Conservation (phyloP, 2,797 vertebrate genomes). For the Smutsia temminckii region DNA sequence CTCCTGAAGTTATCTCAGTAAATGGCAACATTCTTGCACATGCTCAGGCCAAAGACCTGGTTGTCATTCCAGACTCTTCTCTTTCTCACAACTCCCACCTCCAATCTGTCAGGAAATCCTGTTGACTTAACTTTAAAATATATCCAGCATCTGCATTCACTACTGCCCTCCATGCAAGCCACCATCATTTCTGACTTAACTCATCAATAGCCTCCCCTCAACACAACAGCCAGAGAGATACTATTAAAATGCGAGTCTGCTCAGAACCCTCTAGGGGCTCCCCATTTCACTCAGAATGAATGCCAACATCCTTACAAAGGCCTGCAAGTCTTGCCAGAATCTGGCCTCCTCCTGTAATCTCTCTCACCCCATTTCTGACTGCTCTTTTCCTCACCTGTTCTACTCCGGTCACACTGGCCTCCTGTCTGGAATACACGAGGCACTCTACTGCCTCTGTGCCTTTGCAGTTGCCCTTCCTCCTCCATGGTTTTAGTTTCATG, state of each 20-base stretch:
- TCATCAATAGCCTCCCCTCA: background rate
- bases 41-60: background rate
- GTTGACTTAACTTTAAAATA: slow-evolving; percentile 21
- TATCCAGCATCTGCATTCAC: background rate
- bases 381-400: background rate
- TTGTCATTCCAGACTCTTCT: slow-evolving; percentile 24
- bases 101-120: slow-evolving; percentile 8
- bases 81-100: slow-evolving; percentile 25
- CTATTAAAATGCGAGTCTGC: background rate
- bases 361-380: background rate
- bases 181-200: background rate
- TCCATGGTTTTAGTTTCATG: background rate
- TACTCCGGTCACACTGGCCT: background rate
- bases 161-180: background rate
- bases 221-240: background rate
- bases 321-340: background rate
- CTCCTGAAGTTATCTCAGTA: background rate
- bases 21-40: slow-evolving; percentile 7
- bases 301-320: background rate
- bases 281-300: background rate
- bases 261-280: background rate
- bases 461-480: background rate
- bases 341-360: background rate
- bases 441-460: background rate
- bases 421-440: background rate